These are phyloP conservation scores for Girardinichthys multiradiatus DNA, from an alignment of 2,113 vertebrate genomes.

Conservation along the genomic window DNA sequence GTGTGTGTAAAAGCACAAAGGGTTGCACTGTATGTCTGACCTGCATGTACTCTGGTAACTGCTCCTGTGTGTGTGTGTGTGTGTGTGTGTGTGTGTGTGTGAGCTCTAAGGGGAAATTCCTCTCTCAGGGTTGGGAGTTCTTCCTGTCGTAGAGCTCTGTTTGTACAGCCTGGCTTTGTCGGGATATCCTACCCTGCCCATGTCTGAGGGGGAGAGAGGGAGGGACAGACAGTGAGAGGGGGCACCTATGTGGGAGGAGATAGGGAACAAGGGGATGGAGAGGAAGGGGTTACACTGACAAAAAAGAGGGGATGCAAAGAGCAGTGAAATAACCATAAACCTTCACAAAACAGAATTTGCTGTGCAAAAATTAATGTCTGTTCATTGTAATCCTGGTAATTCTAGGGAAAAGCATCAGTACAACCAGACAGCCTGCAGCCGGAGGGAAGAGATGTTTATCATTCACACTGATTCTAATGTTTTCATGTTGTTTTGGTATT, in stretches of 20 bases:
- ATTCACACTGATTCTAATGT: constrained; percentile 48
- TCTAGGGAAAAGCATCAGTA: constrained; percentile 13
- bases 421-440: constrained; percentile 48
- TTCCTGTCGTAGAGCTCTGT: constrained; percentile 84
- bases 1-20: constrained; percentile 29
- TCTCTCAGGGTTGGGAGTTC: constrained; percentile 80
- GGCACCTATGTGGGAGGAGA: constrained; percentile 16
- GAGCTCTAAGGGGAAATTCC: constrained; percentile 80
- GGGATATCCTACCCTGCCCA: constrained; percentile 83
- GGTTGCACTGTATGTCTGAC: constrained; percentile 17
- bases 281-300: constrained; percentile 25
- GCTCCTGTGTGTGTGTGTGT: constrained; percentile 24
- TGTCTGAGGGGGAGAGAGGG: constrained; percentile 67
- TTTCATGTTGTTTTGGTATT: constrained; percentile 46
- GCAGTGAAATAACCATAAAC: not conserved
- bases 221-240: constrained; percentile 2
- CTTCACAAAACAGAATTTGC: too few species aligned
- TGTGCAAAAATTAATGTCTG: constrained; percentile 14
- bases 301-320: constrained; percentile 2
- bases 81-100: constrained; percentile 42
- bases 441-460: constrained; percentile 28
- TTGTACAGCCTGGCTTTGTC: constrained; percentile 84
- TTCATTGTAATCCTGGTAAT: constrained; percentile 10
- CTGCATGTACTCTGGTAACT: not conserved
- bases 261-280: not conserved